These are phyloP conservation scores for Dermolepida albohirtum DNA, from an alignment of 2,888 invertebrate species.

Conservation along the genomic window DNA sequence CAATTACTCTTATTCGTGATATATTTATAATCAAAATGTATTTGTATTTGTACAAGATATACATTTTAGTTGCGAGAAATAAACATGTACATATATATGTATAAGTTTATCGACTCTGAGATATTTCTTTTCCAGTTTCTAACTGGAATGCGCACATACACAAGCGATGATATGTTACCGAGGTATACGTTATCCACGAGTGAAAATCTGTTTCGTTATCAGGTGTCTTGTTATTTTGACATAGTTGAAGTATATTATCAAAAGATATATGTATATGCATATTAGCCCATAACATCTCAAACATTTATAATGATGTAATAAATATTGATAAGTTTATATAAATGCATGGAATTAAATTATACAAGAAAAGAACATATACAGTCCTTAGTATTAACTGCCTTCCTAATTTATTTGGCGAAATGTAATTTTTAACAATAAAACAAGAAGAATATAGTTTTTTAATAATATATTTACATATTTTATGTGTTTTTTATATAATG, in stretches of 20 bases:
- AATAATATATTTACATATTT: too few relatives aligned
- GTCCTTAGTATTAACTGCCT: too few relatives aligned
- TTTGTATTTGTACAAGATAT: constrained; percentile 31
- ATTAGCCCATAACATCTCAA: constrained; percentile 10
- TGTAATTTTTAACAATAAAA: too few relatives aligned
- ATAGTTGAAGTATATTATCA: constrained; percentile 10
- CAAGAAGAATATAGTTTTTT: too few relatives aligned
- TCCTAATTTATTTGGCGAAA: too few relatives aligned
- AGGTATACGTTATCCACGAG: neutral
- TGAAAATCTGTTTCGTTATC: constrained; percentile 13
- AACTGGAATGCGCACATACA: neutral
- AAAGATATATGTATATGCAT: neutral
- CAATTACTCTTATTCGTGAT: neutral
- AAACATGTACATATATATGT: neutral
- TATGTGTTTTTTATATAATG: too few relatives aligned
- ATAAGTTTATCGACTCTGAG: constrained; percentile 19
- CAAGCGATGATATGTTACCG: neutral
- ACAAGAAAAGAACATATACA: too few relatives aligned
- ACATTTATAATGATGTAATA: constrained; percentile 26
- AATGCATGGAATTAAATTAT: neutral
- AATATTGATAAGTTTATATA: constrained; percentile 9
- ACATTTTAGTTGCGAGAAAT: constrained; percentile 7
- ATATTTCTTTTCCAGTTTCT: constrained; percentile 6
- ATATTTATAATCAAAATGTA: neutral
- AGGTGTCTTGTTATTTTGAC: constrained; percentile 25